Percentiles rank a stretch among this genome's conserved stretches.
Conservation (phyloP, 2,797 vertebrate genomes). For the Odontamblyopus rebecca region DNA sequence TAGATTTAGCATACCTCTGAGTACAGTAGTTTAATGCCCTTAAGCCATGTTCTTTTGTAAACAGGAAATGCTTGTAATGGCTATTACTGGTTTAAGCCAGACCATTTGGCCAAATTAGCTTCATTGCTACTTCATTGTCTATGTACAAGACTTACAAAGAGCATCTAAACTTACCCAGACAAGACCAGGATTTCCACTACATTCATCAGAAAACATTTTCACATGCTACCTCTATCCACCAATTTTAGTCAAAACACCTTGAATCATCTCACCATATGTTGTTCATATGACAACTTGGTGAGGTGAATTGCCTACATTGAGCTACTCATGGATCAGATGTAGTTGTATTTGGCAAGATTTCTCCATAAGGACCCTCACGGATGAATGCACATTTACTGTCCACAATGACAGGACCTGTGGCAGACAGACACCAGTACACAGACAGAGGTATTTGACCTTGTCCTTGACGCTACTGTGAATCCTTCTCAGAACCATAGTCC, state of each 20-base stretch:
- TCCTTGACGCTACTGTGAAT: constrained; percentile 55
- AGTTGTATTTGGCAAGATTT: constrained; percentile 55
- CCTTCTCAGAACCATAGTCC: constrained; percentile 38
- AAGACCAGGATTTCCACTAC: constrained; percentile 54
- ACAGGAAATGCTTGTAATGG: constrained; percentile 40
- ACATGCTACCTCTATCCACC: constrained; percentile 67
- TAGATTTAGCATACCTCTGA: constrained; percentile 23
- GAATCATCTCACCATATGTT: constrained; percentile 39
- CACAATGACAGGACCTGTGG: constrained; percentile 21
- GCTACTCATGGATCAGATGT: constrained; percentile 38
- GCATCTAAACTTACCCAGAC: constrained; percentile 37
- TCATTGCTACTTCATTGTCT: constrained; percentile 28
- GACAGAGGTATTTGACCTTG: constrained; percentile 38
- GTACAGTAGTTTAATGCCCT: constrained; percentile 45
- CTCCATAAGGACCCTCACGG: constrained; percentile 29
- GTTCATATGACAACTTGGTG: constrained; percentile 47
- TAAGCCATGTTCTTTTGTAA: constrained; percentile 43
- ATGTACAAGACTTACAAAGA: constrained; percentile 42
- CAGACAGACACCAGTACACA: constrained; percentile 45
- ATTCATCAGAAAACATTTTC: constrained; percentile 61
- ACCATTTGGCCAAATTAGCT: constrained; percentile 19
- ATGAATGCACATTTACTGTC: constrained; percentile 33
- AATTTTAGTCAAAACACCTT: constrained; percentile 33
- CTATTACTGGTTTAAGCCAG: constrained; percentile 16
- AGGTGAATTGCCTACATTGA: constrained; percentile 38